Conservation (phyloP, 2,888 invertebrate genomes). For the Shargacucullia verbasci region DNA sequence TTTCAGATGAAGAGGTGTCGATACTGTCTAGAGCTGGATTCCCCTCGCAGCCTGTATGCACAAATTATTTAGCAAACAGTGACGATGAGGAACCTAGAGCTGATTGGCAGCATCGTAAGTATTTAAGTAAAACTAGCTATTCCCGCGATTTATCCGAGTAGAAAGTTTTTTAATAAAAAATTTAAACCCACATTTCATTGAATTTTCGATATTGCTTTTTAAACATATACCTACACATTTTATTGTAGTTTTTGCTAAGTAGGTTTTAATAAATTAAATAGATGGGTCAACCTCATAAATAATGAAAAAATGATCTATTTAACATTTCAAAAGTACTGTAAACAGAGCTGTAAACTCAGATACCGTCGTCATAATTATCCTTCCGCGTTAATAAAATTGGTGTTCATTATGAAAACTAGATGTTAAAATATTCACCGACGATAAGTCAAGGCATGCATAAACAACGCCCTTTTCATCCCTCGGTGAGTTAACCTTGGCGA, state of each 20-base stretch:
- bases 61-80: constrained; percentile 93
- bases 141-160: no score
- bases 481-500: constrained; percentile 50
- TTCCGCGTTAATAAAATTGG: constrained; percentile 38
- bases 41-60: constrained; percentile 92
- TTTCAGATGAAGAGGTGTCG: constrained; percentile 92
- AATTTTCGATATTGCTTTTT: no score
- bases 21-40: constrained; percentile 91
- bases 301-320: constrained; percentile 9
- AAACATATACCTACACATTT: no score
- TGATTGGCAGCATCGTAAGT: constrained; percentile 95
- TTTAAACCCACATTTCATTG: no score
- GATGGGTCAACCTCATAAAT: not conserved
- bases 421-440: constrained; percentile 57
- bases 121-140: no score
- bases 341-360: constrained; percentile 34
- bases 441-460: constrained; percentile 61
- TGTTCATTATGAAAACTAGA: constrained; percentile 47
- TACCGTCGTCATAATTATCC: constrained; percentile 37
- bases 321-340: constrained; percentile 29
- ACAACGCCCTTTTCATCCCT: constrained; percentile 55
- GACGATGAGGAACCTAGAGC: constrained; percentile 93
- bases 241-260: not conserved
- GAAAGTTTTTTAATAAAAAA: no score
- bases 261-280: not conserved